Conservation (phyloP, 2,797 vertebrate species). For the Cirrhinus molitorella region DNA sequence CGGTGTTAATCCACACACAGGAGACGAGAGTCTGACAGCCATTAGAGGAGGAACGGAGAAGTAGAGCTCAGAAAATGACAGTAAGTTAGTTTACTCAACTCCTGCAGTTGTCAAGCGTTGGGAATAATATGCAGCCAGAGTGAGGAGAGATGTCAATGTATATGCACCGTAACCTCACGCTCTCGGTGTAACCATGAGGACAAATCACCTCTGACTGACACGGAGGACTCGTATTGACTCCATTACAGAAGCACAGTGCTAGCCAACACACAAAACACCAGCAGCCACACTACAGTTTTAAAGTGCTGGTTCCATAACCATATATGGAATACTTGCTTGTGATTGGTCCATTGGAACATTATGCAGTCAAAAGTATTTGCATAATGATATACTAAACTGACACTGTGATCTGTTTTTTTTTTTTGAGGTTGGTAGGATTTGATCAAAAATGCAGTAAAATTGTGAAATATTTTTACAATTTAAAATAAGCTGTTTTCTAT, state of each 20-base stretch:
- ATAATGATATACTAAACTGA: not conserved
- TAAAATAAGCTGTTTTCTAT: no score
- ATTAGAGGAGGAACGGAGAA: slow-evolving; percentile 29
- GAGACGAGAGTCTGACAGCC: slow-evolving; percentile 5
- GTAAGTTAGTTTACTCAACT: not conserved
- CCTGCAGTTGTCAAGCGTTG: not conserved
- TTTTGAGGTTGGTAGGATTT: no score
- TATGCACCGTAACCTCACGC: not conserved
- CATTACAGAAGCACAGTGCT: not conserved
- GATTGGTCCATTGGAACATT: not conserved
- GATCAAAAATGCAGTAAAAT: no score
- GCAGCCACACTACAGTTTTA: no score
- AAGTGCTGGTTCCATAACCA: not conserved
- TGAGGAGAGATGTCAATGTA: not conserved
- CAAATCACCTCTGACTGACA: not conserved
- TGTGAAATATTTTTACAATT: no score
- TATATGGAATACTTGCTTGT: not conserved
- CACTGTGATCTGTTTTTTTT: not conserved
- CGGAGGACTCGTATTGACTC: not conserved
- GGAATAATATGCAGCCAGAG: not conserved
- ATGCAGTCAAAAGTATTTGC: not conserved
- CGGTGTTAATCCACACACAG: not conserved
- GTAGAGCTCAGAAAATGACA: not conserved
- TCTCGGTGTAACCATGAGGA: not conserved
- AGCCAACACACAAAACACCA: not conserved